Conservation (phyloP, 2,113 vertebrate species). For the Tenrec ecaudatus region DNA sequence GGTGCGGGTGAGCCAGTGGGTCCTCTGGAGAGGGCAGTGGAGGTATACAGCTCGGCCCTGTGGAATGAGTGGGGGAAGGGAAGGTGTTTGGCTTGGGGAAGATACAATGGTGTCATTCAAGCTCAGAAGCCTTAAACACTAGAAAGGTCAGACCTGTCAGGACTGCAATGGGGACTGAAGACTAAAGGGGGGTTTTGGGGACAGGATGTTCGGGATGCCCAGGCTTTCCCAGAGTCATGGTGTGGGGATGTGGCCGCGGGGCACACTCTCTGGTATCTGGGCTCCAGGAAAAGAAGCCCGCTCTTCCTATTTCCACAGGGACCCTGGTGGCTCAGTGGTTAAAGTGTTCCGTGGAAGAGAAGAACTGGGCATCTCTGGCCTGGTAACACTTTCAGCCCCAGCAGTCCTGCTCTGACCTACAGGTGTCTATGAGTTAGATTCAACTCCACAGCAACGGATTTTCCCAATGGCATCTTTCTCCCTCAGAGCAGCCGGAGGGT, state of each 20-base stretch:
- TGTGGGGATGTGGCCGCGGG: background rate
- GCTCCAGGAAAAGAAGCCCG: background rate
- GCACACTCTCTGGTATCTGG: rapidly evolving
- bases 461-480: too few relatives aligned
- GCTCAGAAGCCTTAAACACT: background rate
- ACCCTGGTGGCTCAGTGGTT: background rate
- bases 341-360: too few relatives aligned
- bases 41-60: rapidly evolving
- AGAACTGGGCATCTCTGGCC: too few relatives aligned
- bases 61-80: background rate
- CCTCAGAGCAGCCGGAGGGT: too few relatives aligned
- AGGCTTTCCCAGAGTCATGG: background rate
- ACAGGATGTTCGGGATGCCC: too few relatives aligned
- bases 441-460: too few relatives aligned
- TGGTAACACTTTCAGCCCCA: too few relatives aligned
- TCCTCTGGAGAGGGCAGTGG: background rate
- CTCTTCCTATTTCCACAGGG: background rate
- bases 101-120: background rate
- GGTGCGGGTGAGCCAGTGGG: background rate
- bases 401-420: too few relatives aligned
- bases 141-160: background rate
- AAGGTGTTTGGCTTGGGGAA: background rate
- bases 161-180: too few relatives aligned
- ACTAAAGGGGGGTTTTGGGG: background rate
- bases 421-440: too few relatives aligned